Conservation (phyloP, 2,888 invertebrate species). For the Heliothis peltigera region DNA sequence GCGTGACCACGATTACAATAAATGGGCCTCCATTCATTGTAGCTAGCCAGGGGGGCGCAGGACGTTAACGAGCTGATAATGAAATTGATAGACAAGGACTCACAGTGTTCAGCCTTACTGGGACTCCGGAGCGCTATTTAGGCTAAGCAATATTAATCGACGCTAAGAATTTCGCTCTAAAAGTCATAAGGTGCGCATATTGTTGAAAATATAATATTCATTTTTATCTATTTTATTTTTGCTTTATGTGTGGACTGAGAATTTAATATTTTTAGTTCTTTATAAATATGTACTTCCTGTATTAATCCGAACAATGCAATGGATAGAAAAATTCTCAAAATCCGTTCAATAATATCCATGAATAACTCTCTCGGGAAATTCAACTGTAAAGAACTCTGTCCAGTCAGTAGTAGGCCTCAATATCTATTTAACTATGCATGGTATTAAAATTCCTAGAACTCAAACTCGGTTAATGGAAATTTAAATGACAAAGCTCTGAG, state of each 20-base stretch:
- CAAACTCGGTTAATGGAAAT: slow-evolving; percentile 5
- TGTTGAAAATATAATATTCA: too few species aligned
- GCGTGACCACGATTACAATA: slow-evolving; percentile 37
- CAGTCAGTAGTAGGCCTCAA: slow-evolving; percentile 8
- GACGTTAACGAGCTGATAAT: slow-evolving; percentile 35
- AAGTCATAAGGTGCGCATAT: too few species aligned
- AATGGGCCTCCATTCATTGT: slow-evolving; percentile 31
- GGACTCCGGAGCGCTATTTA: background rate
- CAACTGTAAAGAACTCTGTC: slow-evolving; percentile 27
- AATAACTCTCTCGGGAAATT: slow-evolving; percentile 53
- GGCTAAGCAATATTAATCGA: background rate
- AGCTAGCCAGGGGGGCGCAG: slow-evolving; percentile 18
- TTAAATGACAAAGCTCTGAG: background rate
- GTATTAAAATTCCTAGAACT: slow-evolving; percentile 12
- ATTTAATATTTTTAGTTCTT: too few species aligned
- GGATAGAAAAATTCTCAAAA: slow-evolving; percentile 22
- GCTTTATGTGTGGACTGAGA: too few species aligned
- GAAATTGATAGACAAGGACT: slow-evolving; percentile 28
- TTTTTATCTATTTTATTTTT: too few species aligned
- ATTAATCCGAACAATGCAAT: too few species aligned
- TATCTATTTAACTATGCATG: slow-evolving; percentile 5
- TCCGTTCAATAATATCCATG: slow-evolving; percentile 29
- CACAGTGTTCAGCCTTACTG: slow-evolving; percentile 2
- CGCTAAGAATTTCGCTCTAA: too few species aligned
- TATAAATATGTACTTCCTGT: too few species aligned